phyloP scores from a whole-genome alignment of 2,888 invertebrate species.

The Athripsodes cinereus region DNA sequence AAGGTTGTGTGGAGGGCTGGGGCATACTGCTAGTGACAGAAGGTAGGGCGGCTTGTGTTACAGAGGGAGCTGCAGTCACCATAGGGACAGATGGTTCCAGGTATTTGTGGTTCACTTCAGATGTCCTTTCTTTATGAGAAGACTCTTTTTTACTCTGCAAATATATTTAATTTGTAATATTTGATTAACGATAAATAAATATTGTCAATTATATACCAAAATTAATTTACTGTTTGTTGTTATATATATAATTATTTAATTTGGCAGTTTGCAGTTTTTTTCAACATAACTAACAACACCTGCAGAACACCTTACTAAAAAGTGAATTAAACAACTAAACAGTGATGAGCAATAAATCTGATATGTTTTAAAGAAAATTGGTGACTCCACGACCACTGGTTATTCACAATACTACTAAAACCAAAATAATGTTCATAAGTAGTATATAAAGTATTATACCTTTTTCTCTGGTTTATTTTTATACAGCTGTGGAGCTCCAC shows the following conservation, averaged over 20 bases:
- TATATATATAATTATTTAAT: no score
- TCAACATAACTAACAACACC: no score
- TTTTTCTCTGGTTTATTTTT: slow-evolving; percentile 32
- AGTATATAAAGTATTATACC: slow-evolving; percentile 1
- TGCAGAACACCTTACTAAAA: no score
- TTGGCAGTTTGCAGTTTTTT: no score
- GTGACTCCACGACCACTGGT: background rate
- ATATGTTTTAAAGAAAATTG: background rate
- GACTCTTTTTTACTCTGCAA: slow-evolving; percentile 6
- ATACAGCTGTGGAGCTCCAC: slow-evolving; percentile 65
- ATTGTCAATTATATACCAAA: no score
- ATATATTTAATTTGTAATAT: no score
- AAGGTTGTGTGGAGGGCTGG: slow-evolving; percentile 32
- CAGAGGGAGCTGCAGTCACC: background rate
- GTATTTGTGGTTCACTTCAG: background rate
- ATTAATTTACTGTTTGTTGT: no score
- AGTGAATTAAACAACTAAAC: no score
- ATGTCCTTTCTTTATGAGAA: slow-evolving; percentile 27
- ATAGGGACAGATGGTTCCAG: background rate
- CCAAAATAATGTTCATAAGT: background rate
- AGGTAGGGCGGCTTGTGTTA: slow-evolving; percentile 16
- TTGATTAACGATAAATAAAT: no score
- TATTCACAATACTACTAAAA: background rate
- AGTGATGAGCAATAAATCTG: background rate
- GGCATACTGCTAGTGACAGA: slow-evolving; percentile 30